Evolutionary conservation across 2,113 vertebrate species (phyloP).

Genomic region (Brienomyrus longianalis): DNA sequence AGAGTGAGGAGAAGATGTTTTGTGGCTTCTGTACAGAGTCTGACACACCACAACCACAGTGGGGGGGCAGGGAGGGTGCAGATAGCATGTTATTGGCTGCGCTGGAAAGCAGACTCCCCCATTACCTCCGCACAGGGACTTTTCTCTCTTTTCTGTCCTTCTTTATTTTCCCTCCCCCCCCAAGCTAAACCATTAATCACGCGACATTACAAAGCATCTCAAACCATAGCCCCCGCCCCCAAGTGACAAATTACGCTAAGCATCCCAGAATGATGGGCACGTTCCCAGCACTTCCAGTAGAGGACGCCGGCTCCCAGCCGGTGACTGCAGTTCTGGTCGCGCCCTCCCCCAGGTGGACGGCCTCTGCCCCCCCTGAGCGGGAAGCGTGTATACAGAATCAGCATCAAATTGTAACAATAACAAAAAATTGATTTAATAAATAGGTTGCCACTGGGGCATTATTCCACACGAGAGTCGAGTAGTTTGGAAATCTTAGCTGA

Average conservation of each 20-base stretch:
- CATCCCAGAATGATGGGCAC: neutral
- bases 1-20: neutral
- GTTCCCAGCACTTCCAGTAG: slow-evolving; percentile 12
- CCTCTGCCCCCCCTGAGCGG: neutral
- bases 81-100: neutral
- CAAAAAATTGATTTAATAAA: neutral
- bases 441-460: neutral
- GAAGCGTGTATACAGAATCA: neutral
- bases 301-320: neutral
- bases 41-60: neutral
- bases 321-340: neutral
- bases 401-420: neutral
- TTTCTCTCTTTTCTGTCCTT: neutral
- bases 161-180: neutral
- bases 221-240: slow-evolving; percentile 26
- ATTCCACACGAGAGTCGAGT: neutral
- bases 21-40: neutral
- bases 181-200: slow-evolving; percentile 33
- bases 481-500: no score
- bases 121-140: neutral
- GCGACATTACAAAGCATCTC: slow-evolving; percentile 32
- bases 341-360: neutral
- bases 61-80: neutral
- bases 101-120: neutral
- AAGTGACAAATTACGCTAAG: slow-evolving; percentile 42